phyloP scores from a whole-genome alignment of 2,797 vertebrate genomes.

The Coregonus ussuriensis region DNA sequence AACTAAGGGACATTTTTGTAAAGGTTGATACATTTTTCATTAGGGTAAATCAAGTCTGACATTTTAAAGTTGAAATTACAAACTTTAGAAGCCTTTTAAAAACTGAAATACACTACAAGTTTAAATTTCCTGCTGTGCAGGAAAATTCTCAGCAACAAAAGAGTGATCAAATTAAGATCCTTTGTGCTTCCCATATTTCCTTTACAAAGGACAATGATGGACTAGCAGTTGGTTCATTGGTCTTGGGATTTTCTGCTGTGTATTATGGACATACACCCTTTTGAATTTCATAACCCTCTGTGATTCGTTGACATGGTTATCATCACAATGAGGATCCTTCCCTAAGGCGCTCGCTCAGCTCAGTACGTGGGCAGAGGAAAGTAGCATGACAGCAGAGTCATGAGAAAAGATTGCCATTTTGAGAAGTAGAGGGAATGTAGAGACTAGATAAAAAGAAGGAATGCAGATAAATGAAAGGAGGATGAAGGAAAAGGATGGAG shows the following conservation, averaged over 20 bases:
- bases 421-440: conserved; percentile 46
- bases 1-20: too few relatives aligned
- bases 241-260: background rate
- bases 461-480: conserved; percentile 47
- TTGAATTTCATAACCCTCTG: background rate
- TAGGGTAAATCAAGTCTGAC: too few relatives aligned
- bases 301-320: background rate
- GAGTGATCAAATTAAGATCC: too few relatives aligned
- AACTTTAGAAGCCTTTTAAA: too few relatives aligned
- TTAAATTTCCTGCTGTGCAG: too few relatives aligned
- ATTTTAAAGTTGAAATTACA: too few relatives aligned
- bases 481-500: conserved; percentile 36
- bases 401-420: conserved; percentile 52
- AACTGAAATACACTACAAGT: too few relatives aligned
- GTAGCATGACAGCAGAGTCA: conserved; percentile 42
- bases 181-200: background rate
- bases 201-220: background rate
- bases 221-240: background rate
- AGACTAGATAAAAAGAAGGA: conserved; percentile 24
- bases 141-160: too few relatives aligned
- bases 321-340: background rate
- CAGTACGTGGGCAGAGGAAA: conserved; percentile 44
- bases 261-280: conserved; percentile 26
- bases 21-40: too few relatives aligned
- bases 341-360: background rate